Evolutionary conservation across 2,888 invertebrate genomes (phyloP).

Genomic region (Terebella lapidaria): DNA sequence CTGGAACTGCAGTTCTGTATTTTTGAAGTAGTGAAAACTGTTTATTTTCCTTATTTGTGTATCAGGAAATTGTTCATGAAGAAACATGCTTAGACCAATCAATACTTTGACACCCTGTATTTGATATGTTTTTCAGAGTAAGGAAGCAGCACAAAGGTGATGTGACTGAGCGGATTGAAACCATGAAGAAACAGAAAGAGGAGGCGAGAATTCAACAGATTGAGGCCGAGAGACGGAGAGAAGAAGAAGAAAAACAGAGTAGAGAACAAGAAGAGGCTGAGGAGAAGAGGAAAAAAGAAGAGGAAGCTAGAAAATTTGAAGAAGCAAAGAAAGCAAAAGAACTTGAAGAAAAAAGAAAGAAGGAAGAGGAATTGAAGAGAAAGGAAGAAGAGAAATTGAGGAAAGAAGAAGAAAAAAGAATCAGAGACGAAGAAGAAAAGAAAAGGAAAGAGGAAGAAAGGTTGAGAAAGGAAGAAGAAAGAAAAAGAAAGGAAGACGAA

Average conservation of each 20-base stretch:
- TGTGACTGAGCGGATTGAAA: not conserved
- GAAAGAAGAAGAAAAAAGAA: conserved; percentile 15
- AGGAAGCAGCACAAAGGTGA: not conserved
- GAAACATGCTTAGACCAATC: too few relatives aligned
- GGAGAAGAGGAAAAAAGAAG: conserved; percentile 14
- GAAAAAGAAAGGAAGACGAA: conserved; percentile 12
- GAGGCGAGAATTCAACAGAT: not conserved
- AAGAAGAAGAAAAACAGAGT: conserved; percentile 1
- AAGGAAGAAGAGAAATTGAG: conserved; percentile 2
- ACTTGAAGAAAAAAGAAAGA: conserved; percentile 24
- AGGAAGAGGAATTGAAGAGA: conserved; percentile 7
- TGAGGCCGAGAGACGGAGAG: not conserved
- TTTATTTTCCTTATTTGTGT: too few relatives aligned
- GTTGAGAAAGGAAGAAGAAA: conserved; percentile 1
- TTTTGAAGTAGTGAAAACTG: too few relatives aligned
- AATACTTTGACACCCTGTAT: too few relatives aligned
- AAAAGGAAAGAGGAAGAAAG: conserved; percentile 11
- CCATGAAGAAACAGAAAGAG: not conserved
- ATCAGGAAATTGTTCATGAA: too few relatives aligned
- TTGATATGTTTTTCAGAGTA: too few relatives aligned
- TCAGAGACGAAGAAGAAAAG: not conserved
- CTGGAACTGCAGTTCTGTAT: too few relatives aligned
- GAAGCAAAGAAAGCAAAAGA: conserved; percentile 22
- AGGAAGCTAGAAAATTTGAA: conserved; percentile 24
- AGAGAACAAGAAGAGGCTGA: conserved; percentile 6